Base-by-base conservation (phyloP, 2,797 vertebrate species). In the Falco rusticolus region DNA sequence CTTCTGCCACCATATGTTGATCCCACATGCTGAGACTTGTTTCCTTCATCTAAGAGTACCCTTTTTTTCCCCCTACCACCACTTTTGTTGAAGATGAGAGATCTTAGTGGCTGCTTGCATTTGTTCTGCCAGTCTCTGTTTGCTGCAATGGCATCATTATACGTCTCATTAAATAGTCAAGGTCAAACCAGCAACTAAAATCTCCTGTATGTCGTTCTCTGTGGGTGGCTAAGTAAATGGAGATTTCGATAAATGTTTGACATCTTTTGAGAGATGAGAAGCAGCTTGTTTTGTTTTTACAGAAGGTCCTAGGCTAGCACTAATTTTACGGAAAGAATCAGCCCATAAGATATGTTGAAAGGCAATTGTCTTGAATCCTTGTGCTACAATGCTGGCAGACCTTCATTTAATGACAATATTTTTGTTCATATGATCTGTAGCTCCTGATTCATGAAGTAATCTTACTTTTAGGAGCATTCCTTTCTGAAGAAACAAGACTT, bases 241-340 rank as follows among this genome's bases (percentile, higher is more conserved):
- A 92, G 61, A 83, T 94, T 81, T 93, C 50, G 54, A 85, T 96
- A 90, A 94, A 89, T 93, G 82, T 87, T 90, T 96, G 9, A 91
- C 70, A 22, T 28, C n/a, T 74, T 91, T 69, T 66, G 78, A 93
- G 87, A 90, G 68, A 89, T 50, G 16, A 83, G 68, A 77, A 91
- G 83, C 56, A 81, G 31, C 22, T 88, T 91, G 6, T 72, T 87
- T 93, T 91, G 37, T 75, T 94, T 43, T 80, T 79, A 84, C n/a
- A 56, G 74, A 90, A 81, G 43, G 20, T 84, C 80, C 29, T 75
- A 68, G 57, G 34, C 51, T 87, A 83, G 33, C 31, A 45, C 6
- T 0, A 0, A 39, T 34, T 71, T 79, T 83, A 78, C 65, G 24
- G 17, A 70, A 94, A 66, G 21, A 65, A 21, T 2, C 39, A 87